Percentiles rank a stretch among this genome's conserved stretches.
These are phyloP conservation scores for Bemisia tabaci DNA, from an alignment of 1,140 invertebrate genomes.

Conservation along the genomic window DNA sequence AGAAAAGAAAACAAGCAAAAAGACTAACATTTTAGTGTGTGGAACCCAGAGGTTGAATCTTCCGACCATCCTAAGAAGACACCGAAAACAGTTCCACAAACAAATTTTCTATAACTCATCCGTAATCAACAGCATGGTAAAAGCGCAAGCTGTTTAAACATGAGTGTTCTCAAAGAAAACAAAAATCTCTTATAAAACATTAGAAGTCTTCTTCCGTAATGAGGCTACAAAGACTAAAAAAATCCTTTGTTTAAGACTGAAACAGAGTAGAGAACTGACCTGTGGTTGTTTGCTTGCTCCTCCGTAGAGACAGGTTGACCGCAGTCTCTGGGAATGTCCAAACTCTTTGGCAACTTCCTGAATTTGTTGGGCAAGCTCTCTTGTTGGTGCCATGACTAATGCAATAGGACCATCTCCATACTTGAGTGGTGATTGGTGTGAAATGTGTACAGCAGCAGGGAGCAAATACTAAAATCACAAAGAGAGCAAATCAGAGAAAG, in stretches of 20 bases:
- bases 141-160: neutral
- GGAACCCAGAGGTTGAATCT: neutral
- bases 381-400: constrained; percentile 62
- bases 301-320: constrained; percentile 79
- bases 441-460: constrained; percentile 58
- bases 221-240: neutral
- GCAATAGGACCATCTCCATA: constrained; percentile 59
- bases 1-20: no score
- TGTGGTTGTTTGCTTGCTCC: constrained; percentile 62
- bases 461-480: constrained; percentile 33
- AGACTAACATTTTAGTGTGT: neutral
- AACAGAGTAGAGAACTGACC: constrained; percentile 37
- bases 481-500: constrained; percentile 5
- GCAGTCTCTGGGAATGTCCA: constrained; percentile 55
- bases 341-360: constrained; percentile 75
- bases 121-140: neutral
- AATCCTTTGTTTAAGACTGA: constrained; percentile 45
- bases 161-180: neutral
- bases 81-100: neutral
- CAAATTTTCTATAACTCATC: neutral
- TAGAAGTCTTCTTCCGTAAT: no score
- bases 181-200: neutral
- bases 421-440: constrained; percentile 48
- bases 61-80: neutral
- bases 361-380: constrained; percentile 75